Evolutionary conservation across 2,888 invertebrate genomes (phyloP), one percentile per base, ranked within the genome.

Genomic region (Cerastis rubricosa): DNA sequence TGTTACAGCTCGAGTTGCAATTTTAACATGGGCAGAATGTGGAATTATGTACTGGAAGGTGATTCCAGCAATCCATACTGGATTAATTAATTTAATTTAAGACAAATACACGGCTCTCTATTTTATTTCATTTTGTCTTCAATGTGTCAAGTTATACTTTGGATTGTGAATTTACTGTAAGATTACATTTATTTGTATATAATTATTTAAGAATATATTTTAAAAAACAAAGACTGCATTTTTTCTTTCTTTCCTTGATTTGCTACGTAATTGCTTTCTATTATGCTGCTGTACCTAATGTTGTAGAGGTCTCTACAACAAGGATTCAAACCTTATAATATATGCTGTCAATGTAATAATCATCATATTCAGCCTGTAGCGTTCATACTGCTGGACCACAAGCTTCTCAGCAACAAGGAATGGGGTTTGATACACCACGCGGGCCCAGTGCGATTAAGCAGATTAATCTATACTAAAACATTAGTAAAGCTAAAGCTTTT

Each of bases 1-100:
- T 69, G 78, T 81, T 77, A 59, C 87, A 87, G 87, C 81, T 87
- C 40, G 78, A 85, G 1, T 88, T 87, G 45, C 66, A 69, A 45
- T 81, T 87, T 65, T 88, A 86, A 78, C 57, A 43, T 47, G 8
- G 8, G n/a, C 22, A 17, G 17, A 65, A n/a, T 35, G 9, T 17
- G 12, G 0, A 43, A 40, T n/a, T 51, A 76, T n/a, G 45, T 66
- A 40, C 14, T 12, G 17, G 45, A 29, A 43, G 6, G 5, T 29
- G 29, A 7, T 64, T 54, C 54, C 25, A 61, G 43, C 14, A 1
- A 59, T 40, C n/a, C 7, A 12, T 17, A 71, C 14, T 74, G 54
- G 54, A 54, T 64, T 40, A 6, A 54, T 54, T 72, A 29, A n/a
- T 35, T 35, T 45, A 61, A 14, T 45, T 51, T 54, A 77, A 47